A percentile compares a stretch with the other conserved stretches of the same genome.
These are phyloP conservation scores for Cheilosia vulpina DNA, from an alignment of 2,888 invertebrate genomes.

Conservation along the genomic window DNA sequence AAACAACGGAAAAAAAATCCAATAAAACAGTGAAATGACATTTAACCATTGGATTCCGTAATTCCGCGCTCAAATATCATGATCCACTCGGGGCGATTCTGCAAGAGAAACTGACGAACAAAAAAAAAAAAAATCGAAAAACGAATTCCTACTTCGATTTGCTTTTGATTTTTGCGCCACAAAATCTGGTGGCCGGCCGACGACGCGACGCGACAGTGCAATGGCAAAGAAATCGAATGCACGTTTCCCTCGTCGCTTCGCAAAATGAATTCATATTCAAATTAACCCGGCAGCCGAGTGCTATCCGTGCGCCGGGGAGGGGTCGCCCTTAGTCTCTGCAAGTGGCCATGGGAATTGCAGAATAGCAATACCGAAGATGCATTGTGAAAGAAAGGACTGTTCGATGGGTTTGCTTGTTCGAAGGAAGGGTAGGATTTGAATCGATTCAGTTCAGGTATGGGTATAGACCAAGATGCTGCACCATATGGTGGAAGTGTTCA, in stretches of 20 bases:
- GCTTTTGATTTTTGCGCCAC: conserved; percentile 33
- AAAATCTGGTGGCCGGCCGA: conserved; percentile 8
- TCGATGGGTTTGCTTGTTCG: conserved; percentile 20
- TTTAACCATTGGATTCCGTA: conserved; percentile 60
- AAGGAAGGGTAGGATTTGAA: conserved; percentile 17
- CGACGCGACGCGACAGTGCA: conserved; percentile 10
- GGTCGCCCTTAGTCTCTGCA: conserved; percentile 9
- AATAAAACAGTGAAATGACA: conserved; percentile 60
- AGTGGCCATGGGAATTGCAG: conserved; percentile 40
- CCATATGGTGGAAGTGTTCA: conserved; percentile 45
- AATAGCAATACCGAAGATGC: conserved; percentile 23
- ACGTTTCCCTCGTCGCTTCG: conserved; percentile 54
- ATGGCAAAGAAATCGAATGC: conserved; percentile 47
- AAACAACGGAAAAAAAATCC: conserved; percentile 5
- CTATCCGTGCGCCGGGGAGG: not conserved
- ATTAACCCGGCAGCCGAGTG: conserved; percentile 36
- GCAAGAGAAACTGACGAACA: conserved; percentile 1
- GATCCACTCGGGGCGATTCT: conserved; percentile 59
- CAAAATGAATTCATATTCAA: conserved; percentile 65
- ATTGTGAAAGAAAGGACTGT: conserved; percentile 33
- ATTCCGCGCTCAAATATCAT: conserved; percentile 58
- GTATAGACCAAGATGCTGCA: not conserved
- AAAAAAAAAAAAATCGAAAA: not conserved
- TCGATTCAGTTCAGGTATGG: conserved; percentile 9
- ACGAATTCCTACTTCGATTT: conserved; percentile 4